Conservation (phyloP, 1,140 invertebrate genomes). For the Tetraneura akinire region DNA sequence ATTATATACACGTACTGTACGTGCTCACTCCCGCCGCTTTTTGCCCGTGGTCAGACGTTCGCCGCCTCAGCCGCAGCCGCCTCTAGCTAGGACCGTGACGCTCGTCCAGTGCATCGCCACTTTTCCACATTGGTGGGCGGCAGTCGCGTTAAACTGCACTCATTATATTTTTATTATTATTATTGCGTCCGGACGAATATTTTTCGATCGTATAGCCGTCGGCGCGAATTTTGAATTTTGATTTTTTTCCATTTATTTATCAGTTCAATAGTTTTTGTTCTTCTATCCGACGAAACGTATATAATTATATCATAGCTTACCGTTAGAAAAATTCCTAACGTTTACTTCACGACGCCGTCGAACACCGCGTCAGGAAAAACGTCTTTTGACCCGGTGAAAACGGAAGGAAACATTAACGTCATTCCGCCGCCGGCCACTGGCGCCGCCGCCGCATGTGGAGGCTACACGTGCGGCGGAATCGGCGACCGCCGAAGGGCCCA, state of each 20-base stretch:
- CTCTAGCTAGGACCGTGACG: neutral
- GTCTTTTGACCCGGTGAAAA: neutral
- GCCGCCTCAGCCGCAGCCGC: neutral
- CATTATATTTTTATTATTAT: neutral
- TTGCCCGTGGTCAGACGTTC: slow-evolving; percentile 45
- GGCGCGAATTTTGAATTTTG: neutral
- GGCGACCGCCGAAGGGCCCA: slow-evolving; percentile 37
- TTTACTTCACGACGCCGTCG: too few species aligned
- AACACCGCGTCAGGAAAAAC: neutral
- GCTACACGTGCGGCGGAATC: slow-evolving; percentile 39
- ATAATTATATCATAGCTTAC: too few species aligned
- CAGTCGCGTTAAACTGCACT: neutral
- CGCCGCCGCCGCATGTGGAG: slow-evolving; percentile 46
- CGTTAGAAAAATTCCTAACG: too few species aligned
- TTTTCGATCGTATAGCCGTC: neutral
- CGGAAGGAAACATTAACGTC: neutral
- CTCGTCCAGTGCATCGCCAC: slow-evolving; percentile 22
- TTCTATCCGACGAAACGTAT: too few species aligned
- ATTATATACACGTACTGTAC: too few species aligned
- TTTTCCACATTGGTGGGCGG: slow-evolving; percentile 24
- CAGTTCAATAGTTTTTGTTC: neutral
- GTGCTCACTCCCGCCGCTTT: slow-evolving; percentile 50
- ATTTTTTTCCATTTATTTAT: neutral
- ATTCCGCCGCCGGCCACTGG: slow-evolving; percentile 37
- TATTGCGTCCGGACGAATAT: neutral